Percentiles rank a stretch among this genome's conserved stretches.
phyloP scores from a whole-genome alignment of 2,797 vertebrate species.

The Syngnathus rostellatus region DNA sequence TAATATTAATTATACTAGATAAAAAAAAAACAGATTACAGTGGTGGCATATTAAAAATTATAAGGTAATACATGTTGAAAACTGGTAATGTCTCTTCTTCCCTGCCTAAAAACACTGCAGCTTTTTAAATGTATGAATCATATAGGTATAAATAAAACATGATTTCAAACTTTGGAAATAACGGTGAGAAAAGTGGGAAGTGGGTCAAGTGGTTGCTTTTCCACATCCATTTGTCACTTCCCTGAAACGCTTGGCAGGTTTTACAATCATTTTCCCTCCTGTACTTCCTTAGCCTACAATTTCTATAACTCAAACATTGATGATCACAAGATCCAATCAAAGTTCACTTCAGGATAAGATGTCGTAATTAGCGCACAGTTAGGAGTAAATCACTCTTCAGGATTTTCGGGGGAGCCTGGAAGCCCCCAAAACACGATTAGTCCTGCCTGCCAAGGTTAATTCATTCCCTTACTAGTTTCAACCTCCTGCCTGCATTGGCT shows the following conservation, averaged over 20 bases:
- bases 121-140: conserved; percentile 2
- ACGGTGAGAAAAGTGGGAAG: conserved; percentile 4
- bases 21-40: neutral
- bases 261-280: neutral
- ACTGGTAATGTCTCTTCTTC: neutral
- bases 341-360: too few relatives aligned
- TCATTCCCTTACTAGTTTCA: conserved; percentile 30
- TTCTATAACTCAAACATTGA: too few relatives aligned
- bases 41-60: neutral
- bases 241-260: conserved; percentile 6
- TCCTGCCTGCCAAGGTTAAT: neutral
- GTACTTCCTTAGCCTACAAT: too few relatives aligned
- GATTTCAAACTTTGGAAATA: neutral
- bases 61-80: neutral
- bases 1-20: too few relatives aligned
- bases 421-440: neutral
- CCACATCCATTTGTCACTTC: conserved; percentile 8
- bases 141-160: conserved; percentile 1
- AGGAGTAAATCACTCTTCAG: neutral
- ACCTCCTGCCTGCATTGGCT: conserved; percentile 22
- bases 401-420: neutral
- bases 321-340: too few relatives aligned
- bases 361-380: neutral
- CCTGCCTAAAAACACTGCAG: neutral
- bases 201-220: neutral